Percentiles rank a stretch among this genome's conserved stretches.
Evolutionary conservation across 2,888 invertebrate genomes (phyloP).

Genomic region (Leptinotarsa rubiginosa): DNA sequence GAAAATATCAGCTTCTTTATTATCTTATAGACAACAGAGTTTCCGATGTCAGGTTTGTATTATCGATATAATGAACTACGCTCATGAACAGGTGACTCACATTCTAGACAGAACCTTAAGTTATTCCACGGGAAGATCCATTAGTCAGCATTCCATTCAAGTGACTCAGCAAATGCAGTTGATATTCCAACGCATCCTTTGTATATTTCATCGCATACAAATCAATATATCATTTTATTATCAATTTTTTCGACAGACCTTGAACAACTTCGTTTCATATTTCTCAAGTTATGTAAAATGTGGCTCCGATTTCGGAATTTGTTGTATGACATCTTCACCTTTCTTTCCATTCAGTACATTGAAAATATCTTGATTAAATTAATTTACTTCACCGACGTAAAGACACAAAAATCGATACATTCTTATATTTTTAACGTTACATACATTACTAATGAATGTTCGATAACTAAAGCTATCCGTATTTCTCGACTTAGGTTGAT

Average conservation of each 20-base stretch:
- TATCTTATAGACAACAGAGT: neutral
- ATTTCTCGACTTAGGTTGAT: neutral
- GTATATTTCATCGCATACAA: slow-evolving; percentile 6
- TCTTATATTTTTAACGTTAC: neutral
- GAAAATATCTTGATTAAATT: no score
- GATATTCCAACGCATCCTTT: slow-evolving; percentile 7
- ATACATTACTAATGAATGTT: neutral
- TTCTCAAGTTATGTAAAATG: neutral
- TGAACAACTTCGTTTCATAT: no score
- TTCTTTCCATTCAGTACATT: neutral
- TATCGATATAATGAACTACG: neutral
- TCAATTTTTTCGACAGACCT: neutral
- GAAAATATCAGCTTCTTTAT: no score
- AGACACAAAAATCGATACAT: no score
- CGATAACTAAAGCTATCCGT: neutral
- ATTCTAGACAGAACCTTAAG: neutral
- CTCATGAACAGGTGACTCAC: neutral
- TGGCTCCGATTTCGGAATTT: no score
- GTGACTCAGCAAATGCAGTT: neutral
- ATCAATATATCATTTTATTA: slow-evolving; percentile 15
- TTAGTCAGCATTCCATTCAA: neutral
- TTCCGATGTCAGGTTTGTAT: neutral
- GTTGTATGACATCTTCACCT: neutral
- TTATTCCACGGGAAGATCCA: slow-evolving; percentile 5
- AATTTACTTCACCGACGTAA: no score